Evolutionary conservation across 2,797 vertebrate genomes (phyloP), one percentile per base, ranked within the genome.

Genomic region (Acanthurus tractus): DNA sequence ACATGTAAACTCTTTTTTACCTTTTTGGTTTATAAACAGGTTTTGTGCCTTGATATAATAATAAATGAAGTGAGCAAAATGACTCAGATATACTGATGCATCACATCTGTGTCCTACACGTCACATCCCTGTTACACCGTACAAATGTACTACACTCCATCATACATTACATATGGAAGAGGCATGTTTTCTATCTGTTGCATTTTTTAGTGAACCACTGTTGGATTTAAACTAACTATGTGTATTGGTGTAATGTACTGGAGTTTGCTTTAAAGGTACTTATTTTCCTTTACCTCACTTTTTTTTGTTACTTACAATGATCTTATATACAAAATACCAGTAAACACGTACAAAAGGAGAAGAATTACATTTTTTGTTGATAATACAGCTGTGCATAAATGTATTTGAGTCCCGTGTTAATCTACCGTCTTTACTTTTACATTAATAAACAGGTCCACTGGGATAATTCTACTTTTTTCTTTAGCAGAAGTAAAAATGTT

Each of bases 51-150:
- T 0, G 3, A 18, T 2, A 0, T 6, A 56, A 15, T 11, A 59
- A 78, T 74, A 81, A 64, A 38, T 29, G 2, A 67, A 40, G 22
- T 5, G 2, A 13, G 18, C 58, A 14, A 76, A 65, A 44, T 70
- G 61, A 76, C n/a, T 65, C 68, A 69, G 20, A 74, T 56, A 42
- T 74, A 20, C 49, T 8, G 0, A 46, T 11, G 57, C 12, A 2
- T 55, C 34, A 5, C 56, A 6, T 20, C n/a, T 18, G 23, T 4
- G 49, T 49, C 14, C 15, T 3, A 6, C 49, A 22, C 4, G n/a
- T 62, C 22, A 23, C 15, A 2, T 56, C 50, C 4, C 13, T 50
- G 34, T 4, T 22, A 40, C 3, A 8, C 53, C 14, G 20, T 1
- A 38, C n/a, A 59, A 1, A 65, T 34, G 14, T n/a, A 44, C 3